These are phyloP conservation scores for Sericinus montela DNA, from an alignment of 2,888 invertebrate genomes.

Conservation along the genomic window DNA sequence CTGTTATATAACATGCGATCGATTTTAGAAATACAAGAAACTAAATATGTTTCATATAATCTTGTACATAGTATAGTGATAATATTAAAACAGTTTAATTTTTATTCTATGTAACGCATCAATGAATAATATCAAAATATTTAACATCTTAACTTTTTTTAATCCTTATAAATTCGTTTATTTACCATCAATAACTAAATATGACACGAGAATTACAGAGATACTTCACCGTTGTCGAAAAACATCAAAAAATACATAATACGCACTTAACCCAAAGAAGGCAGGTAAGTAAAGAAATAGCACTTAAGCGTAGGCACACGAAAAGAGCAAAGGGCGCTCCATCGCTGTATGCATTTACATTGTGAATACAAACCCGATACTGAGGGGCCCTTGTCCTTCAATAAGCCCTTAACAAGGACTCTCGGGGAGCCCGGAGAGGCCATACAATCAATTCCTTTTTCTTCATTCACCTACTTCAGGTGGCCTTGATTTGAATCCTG, in stretches of 20 bases:
- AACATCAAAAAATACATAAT: conserved; percentile 37
- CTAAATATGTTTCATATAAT: too few relatives aligned
- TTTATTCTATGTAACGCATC: too few relatives aligned
- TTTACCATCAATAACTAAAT: conserved; percentile 9
- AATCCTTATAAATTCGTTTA: too few relatives aligned
- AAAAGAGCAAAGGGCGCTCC: conserved; percentile 70
- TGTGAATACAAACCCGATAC: conserved; percentile 33
- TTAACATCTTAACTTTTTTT: too few relatives aligned
- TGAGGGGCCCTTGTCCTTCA: conserved; percentile 62
- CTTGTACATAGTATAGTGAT: neutral
- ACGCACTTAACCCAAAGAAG: conserved; percentile 33
- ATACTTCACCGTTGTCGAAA: conserved; percentile 27
- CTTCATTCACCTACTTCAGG: conserved; percentile 61
- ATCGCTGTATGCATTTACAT: conserved; percentile 33
- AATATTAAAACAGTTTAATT: neutral
- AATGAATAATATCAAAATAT: too few relatives aligned
- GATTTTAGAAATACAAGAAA: too few relatives aligned
- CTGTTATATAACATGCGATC: too few relatives aligned
- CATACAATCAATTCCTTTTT: conserved; percentile 52
- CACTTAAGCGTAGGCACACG: conserved; percentile 51
- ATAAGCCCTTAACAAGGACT: conserved; percentile 68
- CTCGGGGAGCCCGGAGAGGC: conserved; percentile 51
- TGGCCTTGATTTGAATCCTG: conserved; percentile 68
- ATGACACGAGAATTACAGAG: conserved; percentile 11
- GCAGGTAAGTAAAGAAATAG: conserved; percentile 55